These are phyloP conservation scores for Manis crassicaudata DNA, from an alignment of 2,797 vertebrate genomes.

Conservation along the genomic window DNA sequence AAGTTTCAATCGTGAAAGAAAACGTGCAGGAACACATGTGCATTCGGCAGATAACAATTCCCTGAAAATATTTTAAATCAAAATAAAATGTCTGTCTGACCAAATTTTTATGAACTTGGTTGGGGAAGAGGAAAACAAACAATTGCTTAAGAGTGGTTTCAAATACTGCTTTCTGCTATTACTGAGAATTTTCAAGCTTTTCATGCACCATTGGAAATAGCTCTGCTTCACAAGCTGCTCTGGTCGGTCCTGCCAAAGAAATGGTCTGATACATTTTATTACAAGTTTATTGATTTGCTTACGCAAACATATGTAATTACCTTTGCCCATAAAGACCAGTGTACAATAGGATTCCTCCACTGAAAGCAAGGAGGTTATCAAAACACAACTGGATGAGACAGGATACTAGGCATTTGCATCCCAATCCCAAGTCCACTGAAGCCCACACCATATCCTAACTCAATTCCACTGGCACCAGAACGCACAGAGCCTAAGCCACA, in stretches of 20 bases:
- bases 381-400: conserved; percentile 36
- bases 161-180: conserved; percentile 71
- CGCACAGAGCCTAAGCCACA: background rate
- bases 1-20: conserved; percentile 66
- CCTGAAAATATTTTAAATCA: conserved; percentile 79
- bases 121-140: conserved; percentile 75
- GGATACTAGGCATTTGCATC: background rate
- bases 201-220: conserved; percentile 69
- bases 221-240: conserved; percentile 74
- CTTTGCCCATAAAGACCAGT: conserved; percentile 50
- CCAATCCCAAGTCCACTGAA: background rate
- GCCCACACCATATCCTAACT: background rate
- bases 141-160: conserved; percentile 74
- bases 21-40: conserved; percentile 75
- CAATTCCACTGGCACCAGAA: background rate
- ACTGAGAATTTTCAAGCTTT: conserved; percentile 70
- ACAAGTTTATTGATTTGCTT: conserved; percentile 76
- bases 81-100: conserved; percentile 79
- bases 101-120: conserved; percentile 77
- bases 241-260: conserved; percentile 75
- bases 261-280: conserved; percentile 71
- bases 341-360: conserved; percentile 69
- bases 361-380: conserved; percentile 45
- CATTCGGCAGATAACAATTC: conserved; percentile 77
- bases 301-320: conserved; percentile 64